Evolutionary conservation across 2,888 invertebrate genomes (phyloP).

Genomic region (Drosophila ustulata): DNA sequence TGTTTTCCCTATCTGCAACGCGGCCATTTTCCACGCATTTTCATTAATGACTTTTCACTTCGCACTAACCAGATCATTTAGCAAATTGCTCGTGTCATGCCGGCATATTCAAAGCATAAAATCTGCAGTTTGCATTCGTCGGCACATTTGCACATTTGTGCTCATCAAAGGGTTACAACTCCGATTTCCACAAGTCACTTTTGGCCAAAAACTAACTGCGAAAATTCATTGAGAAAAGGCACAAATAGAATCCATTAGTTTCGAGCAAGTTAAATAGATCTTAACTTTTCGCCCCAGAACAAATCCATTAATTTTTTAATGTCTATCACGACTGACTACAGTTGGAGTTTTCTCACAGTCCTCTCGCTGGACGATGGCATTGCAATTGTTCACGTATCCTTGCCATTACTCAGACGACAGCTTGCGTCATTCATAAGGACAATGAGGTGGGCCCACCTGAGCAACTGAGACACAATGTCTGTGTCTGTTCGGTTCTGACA

Average conservation of each 20-base stretch:
- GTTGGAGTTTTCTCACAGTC: slow-evolving; percentile 65
- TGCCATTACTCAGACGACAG: slow-evolving; percentile 76
- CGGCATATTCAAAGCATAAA: slow-evolving; percentile 59
- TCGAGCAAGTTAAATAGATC: slow-evolving; percentile 25
- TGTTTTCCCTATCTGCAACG: neutral
- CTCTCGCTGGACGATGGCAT: neutral
- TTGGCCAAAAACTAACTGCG: slow-evolving; percentile 35
- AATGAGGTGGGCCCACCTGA: slow-evolving; percentile 68
- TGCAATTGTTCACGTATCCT: slow-evolving; percentile 69
- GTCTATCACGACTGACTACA: slow-evolving; percentile 26
- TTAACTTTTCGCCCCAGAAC: slow-evolving; percentile 31
- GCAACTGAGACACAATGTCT: slow-evolving; percentile 73
- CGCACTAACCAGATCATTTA: slow-evolving; percentile 53
- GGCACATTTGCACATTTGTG: slow-evolving; percentile 38
- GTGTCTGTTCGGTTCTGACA: slow-evolving; percentile 27
- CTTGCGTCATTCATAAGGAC: slow-evolving; percentile 77
- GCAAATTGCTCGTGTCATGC: slow-evolving; percentile 56
- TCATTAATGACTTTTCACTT: slow-evolving; percentile 66
- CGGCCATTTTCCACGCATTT: slow-evolving; percentile 46
- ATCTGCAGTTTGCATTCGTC: slow-evolving; percentile 48
- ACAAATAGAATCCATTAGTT: slow-evolving; percentile 43
- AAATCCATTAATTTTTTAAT: slow-evolving; percentile 27
- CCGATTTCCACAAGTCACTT: slow-evolving; percentile 65
- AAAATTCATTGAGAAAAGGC: slow-evolving; percentile 60
- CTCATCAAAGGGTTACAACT: slow-evolving; percentile 69